Evolutionary conservation across 1,140 invertebrate genomes (phyloP).

Genomic region (Neocloeon triangulifer): DNA sequence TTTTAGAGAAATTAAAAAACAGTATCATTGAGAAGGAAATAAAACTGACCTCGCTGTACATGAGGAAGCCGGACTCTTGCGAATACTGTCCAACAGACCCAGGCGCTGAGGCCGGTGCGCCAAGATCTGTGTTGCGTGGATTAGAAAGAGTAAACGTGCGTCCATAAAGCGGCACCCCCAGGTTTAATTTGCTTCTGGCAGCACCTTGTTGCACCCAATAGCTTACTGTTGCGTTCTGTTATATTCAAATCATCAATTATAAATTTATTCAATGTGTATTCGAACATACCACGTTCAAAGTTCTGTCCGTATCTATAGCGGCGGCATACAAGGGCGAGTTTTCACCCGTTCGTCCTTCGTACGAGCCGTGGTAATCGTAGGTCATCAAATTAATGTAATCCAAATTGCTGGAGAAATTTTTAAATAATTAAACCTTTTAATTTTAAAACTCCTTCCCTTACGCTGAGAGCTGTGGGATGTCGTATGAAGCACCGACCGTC

Average conservation of each 20-base stretch:
- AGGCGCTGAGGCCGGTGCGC: constrained; percentile 25
- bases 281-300: too few relatives aligned
- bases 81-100: constrained; percentile 47
- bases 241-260: too few relatives aligned
- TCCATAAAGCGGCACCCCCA: constrained; percentile 44
- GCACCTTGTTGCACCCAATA: constrained; percentile 37
- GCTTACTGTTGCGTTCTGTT: constrained; percentile 23
- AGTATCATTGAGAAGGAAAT: too few relatives aligned
- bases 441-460: constrained; percentile 5
- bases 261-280: too few relatives aligned
- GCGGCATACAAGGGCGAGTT: constrained; percentile 12
- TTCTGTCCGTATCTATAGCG: too few relatives aligned
- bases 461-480: constrained; percentile 9
- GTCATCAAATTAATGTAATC: constrained; percentile 20
- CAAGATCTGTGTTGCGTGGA: constrained; percentile 19
- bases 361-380: constrained; percentile 19
- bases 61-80: constrained; percentile 35
- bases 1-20: too few relatives aligned
- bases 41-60: constrained; percentile 54
- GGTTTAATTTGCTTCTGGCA: constrained; percentile 29
- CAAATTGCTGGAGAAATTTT: too few relatives aligned
- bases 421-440: too few relatives aligned
- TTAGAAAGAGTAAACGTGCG: constrained; percentile 32
- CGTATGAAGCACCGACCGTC: constrained; percentile 10
- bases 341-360: constrained; percentile 18